Evolutionary conservation across 23 tunicate genomes (phyloP).

Genomic region (Oikopleura dioica): DNA sequence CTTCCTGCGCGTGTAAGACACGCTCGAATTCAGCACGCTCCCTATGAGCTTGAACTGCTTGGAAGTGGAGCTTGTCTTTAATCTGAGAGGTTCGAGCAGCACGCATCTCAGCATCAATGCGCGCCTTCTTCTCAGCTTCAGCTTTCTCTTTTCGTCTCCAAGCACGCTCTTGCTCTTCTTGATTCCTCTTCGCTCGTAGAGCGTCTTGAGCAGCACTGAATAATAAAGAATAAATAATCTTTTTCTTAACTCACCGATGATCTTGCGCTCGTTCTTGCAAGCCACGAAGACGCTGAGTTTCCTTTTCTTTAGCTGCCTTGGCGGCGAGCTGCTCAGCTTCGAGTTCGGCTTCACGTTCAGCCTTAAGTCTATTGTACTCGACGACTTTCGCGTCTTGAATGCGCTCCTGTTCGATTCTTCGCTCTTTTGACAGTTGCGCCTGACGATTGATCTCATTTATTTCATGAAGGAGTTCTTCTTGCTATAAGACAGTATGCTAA

Average conservation of each 20-base stretch:
- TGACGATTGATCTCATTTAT: neutral
- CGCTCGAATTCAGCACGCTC: constrained; percentile 73
- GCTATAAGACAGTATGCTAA: neutral
- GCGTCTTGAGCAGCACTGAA: constrained; percentile 99
- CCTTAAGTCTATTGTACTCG: neutral
- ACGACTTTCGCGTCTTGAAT: neutral
- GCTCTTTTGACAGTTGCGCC: neutral
- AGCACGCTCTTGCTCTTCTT: constrained; percentile 83
- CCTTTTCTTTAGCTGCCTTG: constrained; percentile 53
- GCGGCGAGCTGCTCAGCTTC: constrained; percentile 66
- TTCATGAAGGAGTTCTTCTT: neutral
- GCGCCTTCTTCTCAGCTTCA: constrained; percentile 14
- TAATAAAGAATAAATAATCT: no score
- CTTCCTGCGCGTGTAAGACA: constrained; percentile 18
- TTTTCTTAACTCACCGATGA: no score
- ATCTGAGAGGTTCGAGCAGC: constrained; percentile 61
- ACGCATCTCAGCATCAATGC: constrained; percentile 45
- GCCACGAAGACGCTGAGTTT: constrained; percentile 51
- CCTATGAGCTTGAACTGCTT: constrained; percentile 90
- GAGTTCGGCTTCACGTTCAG: constrained; percentile 73
- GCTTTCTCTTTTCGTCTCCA: constrained; percentile 29
- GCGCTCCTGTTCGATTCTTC: neutral
- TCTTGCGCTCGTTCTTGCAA: constrained; percentile 47
- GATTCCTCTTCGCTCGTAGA: constrained; percentile 75
- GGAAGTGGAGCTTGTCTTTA: constrained; percentile 73